Evolutionary conservation across 2,113 vertebrate genomes (phyloP).

Genomic region (Solea solea): DNA sequence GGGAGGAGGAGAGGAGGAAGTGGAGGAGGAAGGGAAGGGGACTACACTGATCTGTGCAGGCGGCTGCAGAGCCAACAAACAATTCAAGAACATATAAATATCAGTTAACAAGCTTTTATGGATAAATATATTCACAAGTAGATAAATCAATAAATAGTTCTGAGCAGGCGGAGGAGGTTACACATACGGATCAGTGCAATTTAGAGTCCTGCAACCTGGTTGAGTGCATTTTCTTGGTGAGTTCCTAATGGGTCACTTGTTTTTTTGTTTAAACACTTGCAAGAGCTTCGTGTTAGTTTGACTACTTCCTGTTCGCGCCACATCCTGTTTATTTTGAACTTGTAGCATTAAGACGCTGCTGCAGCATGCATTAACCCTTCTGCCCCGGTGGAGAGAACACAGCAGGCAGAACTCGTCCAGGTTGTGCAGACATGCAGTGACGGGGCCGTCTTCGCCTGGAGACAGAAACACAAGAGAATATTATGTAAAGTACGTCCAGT

Average conservation of each 20-base stretch:
- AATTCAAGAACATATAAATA: conserved; percentile 28
- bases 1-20: background rate
- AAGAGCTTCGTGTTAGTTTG: conserved; percentile 13
- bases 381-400: background rate
- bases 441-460: conserved; percentile 44
- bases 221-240: background rate
- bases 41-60: conserved; percentile 60
- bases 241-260: background rate
- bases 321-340: conserved; percentile 26
- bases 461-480: conserved; percentile 36
- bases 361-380: conserved; percentile 45
- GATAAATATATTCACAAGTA: conserved; percentile 33
- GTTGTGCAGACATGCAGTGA: conserved; percentile 19
- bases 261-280: conserved; percentile 4
- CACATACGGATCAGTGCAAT: background rate
- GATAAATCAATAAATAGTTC: conserved; percentile 35
- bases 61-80: conserved; percentile 45
- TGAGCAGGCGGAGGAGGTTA: conserved; percentile 5
- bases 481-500: background rate
- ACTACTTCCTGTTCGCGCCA: conserved; percentile 27
- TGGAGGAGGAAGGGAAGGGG: background rate
- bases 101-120: background rate
- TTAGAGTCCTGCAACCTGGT: background rate
- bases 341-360: conserved; percentile 3
- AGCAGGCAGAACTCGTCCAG: conserved; percentile 22